A percentile compares a stretch with the other conserved stretches of the same genome.
Conservation (phyloP, 2,113 vertebrate species). For the Leuciscus idus region DNA sequence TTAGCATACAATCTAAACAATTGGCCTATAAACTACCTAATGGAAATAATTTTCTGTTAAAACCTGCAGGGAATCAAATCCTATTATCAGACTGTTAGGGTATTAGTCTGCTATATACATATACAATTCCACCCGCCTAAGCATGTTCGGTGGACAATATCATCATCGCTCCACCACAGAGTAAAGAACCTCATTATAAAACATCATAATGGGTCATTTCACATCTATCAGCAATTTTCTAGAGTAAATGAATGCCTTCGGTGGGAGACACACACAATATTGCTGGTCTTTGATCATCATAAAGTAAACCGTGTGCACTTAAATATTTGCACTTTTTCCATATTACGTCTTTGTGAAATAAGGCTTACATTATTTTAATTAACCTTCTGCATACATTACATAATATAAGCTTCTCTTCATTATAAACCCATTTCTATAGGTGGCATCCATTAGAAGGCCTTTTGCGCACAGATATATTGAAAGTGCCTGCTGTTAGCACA, state of each 20-base stretch:
- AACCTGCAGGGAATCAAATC: background rate
- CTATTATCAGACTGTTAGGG: conserved; percentile 15
- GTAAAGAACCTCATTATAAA: conserved; percentile 36
- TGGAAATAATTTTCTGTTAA: conserved; percentile 19
- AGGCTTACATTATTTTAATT: conserved; percentile 25
- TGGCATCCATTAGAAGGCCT: background rate
- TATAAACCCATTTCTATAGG: background rate
- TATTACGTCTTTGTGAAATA: background rate
- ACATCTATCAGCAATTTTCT: conserved; percentile 37
- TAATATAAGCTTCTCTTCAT: background rate
- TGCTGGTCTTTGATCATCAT: background rate
- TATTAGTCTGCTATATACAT: background rate
- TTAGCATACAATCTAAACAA: conserved; percentile 24
- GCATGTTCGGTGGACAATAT: conserved; percentile 16
- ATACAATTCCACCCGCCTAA: background rate
- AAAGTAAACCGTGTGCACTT: conserved; percentile 9
- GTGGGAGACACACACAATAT: background rate
- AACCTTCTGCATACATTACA: conserved; percentile 4
- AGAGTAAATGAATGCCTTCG: conserved; percentile 16
- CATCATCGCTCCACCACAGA: background rate
- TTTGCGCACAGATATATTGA: background rate
- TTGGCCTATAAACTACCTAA: background rate
- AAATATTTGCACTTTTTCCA: background rate
- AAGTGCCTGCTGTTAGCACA: conserved; percentile 23
- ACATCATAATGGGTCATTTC: conserved; percentile 28